Evolutionary conservation across 2,888 invertebrate genomes (phyloP).

Genomic region (Cinara cedri): DNA sequence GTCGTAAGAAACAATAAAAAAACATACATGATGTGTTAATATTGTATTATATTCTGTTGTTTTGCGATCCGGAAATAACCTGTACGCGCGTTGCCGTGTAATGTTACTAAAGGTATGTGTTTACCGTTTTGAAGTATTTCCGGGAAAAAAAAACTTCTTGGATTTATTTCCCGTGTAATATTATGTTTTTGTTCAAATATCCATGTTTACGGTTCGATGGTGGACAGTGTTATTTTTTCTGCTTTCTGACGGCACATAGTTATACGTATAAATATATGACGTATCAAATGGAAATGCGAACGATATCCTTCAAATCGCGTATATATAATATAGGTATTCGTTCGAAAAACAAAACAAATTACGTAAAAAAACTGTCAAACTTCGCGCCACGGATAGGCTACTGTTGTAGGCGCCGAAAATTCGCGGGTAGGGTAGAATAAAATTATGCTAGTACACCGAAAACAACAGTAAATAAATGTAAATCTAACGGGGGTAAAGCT

Average conservation of each 20-base stretch:
- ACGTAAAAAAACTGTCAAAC: too few relatives aligned
- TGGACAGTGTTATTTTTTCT: conserved; percentile 8
- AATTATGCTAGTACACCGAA: too few relatives aligned
- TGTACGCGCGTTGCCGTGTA: too few relatives aligned
- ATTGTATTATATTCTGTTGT: background rate
- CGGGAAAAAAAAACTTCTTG: conserved; percentile 11
- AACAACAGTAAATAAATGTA: too few relatives aligned
- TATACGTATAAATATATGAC: background rate
- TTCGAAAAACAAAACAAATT: background rate
- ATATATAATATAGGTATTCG: background rate
- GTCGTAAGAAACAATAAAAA: conserved; percentile 3
- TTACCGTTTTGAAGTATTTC: background rate
- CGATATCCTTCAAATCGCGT: background rate
- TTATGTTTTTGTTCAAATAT: conserved; percentile 19
- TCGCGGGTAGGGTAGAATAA: too few relatives aligned
- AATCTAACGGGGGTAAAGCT: too few relatives aligned
- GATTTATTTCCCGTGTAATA: conserved; percentile 24
- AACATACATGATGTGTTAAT: background rate
- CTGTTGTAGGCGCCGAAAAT: too few relatives aligned
- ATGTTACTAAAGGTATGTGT: background rate
- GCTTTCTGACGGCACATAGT: background rate
- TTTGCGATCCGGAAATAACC: background rate
- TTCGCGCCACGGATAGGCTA: too few relatives aligned
- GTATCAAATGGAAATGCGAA: background rate
- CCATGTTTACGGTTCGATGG: background rate